phyloP scores from a whole-genome alignment of 1,140 invertebrate genomes.

The Hormaphis cornu region DNA sequence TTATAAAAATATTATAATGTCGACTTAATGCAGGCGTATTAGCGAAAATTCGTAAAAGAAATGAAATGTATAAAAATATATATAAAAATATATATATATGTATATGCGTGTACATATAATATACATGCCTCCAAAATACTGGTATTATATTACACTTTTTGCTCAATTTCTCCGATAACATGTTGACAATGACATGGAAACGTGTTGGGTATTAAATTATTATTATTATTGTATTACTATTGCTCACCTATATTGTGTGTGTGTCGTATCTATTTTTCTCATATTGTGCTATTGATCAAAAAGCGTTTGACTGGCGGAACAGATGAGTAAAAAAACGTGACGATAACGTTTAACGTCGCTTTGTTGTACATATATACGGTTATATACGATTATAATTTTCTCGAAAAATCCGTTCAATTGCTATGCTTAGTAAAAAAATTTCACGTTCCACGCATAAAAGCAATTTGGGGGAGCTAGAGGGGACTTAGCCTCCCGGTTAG shows the following conservation, averaged over 20 bases:
- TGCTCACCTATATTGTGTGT: background rate
- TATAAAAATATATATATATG: too few species aligned
- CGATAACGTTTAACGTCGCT: background rate
- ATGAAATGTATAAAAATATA: too few species aligned
- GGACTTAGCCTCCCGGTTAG: too few species aligned
- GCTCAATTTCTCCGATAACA: background rate
- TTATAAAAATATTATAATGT: too few species aligned
- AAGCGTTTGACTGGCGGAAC: constrained; percentile 18
- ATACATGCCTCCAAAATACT: too few species aligned
- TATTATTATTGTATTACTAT: background rate
- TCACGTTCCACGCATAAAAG: too few species aligned
- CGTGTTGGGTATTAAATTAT: background rate
- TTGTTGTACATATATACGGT: background rate
- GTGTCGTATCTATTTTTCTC: background rate
- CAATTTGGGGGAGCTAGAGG: too few species aligned
- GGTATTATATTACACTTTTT: background rate
- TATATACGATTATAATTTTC: constrained; percentile 18
- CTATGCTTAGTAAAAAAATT: too few species aligned
- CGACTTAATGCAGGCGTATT: too few species aligned
- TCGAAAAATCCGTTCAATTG: background rate
- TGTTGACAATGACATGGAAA: background rate
- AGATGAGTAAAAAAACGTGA: constrained; percentile 11
- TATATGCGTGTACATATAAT: too few species aligned
- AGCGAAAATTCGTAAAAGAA: too few species aligned
- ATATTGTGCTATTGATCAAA: background rate